Evolutionary conservation across 2,113 vertebrate genomes (phyloP), one percentile per base, ranked within the genome.

Genomic region (Camelus dromedarius): DNA sequence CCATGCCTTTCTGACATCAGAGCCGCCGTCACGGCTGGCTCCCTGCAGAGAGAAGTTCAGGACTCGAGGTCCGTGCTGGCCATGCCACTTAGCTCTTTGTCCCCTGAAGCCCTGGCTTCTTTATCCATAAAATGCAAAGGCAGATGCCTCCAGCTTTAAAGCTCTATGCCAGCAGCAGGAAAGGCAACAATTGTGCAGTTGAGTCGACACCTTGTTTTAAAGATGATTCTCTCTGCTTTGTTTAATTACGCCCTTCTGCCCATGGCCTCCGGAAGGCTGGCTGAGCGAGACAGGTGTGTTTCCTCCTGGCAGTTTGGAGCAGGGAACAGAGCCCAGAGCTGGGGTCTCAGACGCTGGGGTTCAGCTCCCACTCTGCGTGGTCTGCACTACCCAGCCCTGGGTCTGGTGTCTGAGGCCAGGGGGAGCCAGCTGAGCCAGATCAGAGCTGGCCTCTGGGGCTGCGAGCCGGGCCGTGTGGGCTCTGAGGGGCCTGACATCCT

Each of bases 211-310:
- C 64, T 66, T 15, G 1, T 84, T 72, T 75, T 48, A 26, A 50
- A 89, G 50, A n/a, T 91, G 72, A 35, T 79, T 56, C 67, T 76
- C 46, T 73, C 54, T 66, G 54, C 52, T 95, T 76, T 91, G 32
- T 48, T 93, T 91, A 10, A 20, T 60, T 56, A 46, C 0, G 18
- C 28, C 50, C 50, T 86, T 54, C 64, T 38, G 38, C 48, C 80
- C 11, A 0, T 9, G 76, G 70, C 54, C 70, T 76, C 94, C 5
- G 46, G 79, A 70, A 72, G 42, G 52, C 28, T 28, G 50, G 64
- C 8, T 64, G 28, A 67, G 54, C 0, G 0, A 77, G 52, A 56
- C 2, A 20, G 81, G n/a, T 18, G 6, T 42, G 32, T 67, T 89
- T 66, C 38, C 38, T 76, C 50, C 70, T 28, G 42, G 30, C 38